Evolutionary conservation across 2,888 invertebrate species (phyloP), one percentile per base, ranked within the genome.

Genomic region (Masnerella sp.): DNA sequence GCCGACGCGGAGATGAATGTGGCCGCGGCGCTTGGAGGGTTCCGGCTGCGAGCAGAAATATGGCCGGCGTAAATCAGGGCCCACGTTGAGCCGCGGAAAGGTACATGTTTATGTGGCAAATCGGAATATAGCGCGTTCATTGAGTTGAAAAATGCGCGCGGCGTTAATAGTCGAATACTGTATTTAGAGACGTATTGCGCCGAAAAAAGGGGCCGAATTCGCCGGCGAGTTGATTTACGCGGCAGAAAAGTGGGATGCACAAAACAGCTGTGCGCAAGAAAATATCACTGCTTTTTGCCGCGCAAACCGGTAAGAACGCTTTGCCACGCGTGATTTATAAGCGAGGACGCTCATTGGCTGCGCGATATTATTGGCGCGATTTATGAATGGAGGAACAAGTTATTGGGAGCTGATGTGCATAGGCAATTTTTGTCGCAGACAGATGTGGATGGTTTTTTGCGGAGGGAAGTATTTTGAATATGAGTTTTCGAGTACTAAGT

Each of bases 81-180:
- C 58, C 74, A 56, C 28, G 74, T 61, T 70, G 70, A 69, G 52
- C 54, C 59, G 74, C 22, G 74, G 65, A 74, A 70, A 74, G 69
- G 62, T 59, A 65, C 69, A 74, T 65, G 74, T 70, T 74, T 74
- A 70, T 70, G 74, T 74, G 69, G 74, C 74, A 74, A 74, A 74
- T 74, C 74, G 74, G 74, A 74, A 74, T 70, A 70, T 65, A 74
- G 70, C 65, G 43, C 74, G 54, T 74, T 74, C 67, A 70, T 74
- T 65, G 69, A 49, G 65, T 61, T 74, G 69, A 70, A 74, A 74
- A 74, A 70, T 73, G 45, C 45, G 25, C 40, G 52, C 54, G 11
- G 59, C 61, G 69, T 70, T 74, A 74, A 74, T 74, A 65, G 74
- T 51, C 58, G 49, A 65, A 65, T 56, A 59, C 64, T 64, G 59